phyloP scores from a whole-genome alignment of 2,797 vertebrate species.

The Kryptolebias ocellatus region DNA sequence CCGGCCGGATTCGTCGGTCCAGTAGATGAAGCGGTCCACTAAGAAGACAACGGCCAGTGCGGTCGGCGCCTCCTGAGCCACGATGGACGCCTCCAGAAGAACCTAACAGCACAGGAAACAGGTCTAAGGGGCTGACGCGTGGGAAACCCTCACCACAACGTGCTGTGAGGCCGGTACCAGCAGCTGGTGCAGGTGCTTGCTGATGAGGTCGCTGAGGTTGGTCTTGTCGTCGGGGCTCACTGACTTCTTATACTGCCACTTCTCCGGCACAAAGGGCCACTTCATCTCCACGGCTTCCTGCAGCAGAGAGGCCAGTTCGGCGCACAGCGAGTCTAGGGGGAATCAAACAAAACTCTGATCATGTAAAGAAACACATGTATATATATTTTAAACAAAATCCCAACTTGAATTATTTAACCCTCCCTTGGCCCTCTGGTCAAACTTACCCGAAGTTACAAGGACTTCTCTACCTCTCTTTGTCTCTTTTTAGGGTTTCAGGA shows the following conservation, averaged over 20 bases:
- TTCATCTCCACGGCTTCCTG: conserved; percentile 92
- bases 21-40: conserved; percentile 91
- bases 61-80: conserved; percentile 68
- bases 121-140: no score
- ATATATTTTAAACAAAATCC: neutral
- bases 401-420: no score
- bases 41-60: conserved; percentile 87
- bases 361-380: neutral
- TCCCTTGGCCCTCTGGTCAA: no score
- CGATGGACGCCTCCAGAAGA: conserved; percentile 84
- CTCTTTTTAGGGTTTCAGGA: no score
- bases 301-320: conserved; percentile 87
- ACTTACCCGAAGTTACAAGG: no score
- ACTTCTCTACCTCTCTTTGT: no score
- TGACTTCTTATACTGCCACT: conserved; percentile 94
- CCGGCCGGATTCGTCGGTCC: conserved; percentile 85
- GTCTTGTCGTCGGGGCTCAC: conserved; percentile 87
- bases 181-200: conserved; percentile 81
- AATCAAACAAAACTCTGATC: neutral
- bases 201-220: conserved; percentile 90
- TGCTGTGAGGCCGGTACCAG: conserved; percentile 81
- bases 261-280: conserved; percentile 97
- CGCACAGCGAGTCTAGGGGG: conserved; percentile 83
- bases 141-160: neutral
- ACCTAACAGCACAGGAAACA: conserved; percentile 69